Conservation (phyloP, 2,888 invertebrate species). For the Allygus modestus region DNA sequence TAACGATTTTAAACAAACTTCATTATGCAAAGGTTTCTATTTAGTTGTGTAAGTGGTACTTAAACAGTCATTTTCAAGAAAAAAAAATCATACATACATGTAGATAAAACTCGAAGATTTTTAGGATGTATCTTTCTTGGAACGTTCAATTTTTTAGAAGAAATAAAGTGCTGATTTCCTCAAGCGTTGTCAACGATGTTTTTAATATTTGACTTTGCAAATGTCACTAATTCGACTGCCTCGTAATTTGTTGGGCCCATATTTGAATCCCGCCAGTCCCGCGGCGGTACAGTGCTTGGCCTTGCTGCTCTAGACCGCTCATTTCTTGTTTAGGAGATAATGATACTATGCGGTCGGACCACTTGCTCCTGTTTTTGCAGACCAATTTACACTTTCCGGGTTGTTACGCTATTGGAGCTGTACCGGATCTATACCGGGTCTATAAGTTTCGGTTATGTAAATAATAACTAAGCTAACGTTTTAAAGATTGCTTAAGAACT, state of each 20-base stretch:
- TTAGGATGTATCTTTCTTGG: too few species aligned
- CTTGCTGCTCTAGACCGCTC: not conserved
- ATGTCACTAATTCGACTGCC: not conserved
- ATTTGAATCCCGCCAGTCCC: not conserved
- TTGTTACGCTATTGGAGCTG: not conserved
- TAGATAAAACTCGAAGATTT: too few species aligned
- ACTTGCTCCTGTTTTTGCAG: constrained; percentile 23
- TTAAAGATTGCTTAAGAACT: too few species aligned
- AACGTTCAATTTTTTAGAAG: too few species aligned
- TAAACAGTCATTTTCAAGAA: too few species aligned
- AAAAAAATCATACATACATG: too few species aligned
- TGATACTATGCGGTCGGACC: constrained; percentile 22
- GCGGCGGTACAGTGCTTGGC: not conserved
- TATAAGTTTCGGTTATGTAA: not conserved
- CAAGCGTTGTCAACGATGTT: too few species aligned
- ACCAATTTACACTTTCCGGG: constrained; percentile 3
- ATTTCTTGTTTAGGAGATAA: constrained; percentile 15
- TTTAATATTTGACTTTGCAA: not conserved
- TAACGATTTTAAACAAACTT: too few species aligned
- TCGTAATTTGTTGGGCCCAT: not conserved
- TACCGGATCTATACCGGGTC: not conserved
- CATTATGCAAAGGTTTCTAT: too few species aligned
- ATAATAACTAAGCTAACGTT: not conserved
- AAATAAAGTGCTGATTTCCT: too few species aligned
- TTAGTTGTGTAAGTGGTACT: too few species aligned